Conservation (phyloP, 2,113 vertebrate species). For the Ochotona curzoniae region DNA sequence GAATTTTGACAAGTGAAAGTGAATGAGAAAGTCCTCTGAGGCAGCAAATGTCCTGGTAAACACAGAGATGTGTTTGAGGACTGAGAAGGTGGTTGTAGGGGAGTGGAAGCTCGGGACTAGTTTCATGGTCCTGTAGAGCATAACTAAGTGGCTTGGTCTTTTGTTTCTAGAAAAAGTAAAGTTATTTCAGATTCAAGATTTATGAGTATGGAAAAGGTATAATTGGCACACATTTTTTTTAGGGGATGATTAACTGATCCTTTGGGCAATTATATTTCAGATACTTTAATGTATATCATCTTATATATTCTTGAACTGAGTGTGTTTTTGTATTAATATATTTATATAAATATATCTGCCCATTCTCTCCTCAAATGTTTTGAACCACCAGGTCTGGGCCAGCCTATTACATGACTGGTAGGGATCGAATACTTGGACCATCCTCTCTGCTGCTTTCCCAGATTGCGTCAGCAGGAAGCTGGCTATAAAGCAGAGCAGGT, state of each 20-base stretch:
- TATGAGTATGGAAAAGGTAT: background rate
- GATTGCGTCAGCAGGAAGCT: no score
- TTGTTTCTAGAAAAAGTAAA: constrained; percentile 27
- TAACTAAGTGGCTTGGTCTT: background rate
- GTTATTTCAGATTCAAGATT: background rate
- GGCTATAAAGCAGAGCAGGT: no score
- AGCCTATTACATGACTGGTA: no score
- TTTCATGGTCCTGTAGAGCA: background rate
- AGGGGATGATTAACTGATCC: background rate
- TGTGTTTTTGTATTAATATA: no score
- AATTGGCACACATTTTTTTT: background rate
- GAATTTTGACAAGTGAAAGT: background rate
- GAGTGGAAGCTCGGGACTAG: background rate
- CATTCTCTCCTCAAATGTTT: no score
- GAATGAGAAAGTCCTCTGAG: background rate
- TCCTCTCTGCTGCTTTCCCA: no score
- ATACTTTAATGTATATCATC: background rate
- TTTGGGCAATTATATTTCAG: constrained; percentile 7
- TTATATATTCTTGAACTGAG: constrained; percentile 31
- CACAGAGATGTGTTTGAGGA: background rate
- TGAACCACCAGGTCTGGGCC: no score
- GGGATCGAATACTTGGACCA: no score
- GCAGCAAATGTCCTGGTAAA: background rate
- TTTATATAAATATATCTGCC: no score
- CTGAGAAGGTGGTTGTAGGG: background rate